A percentile compares a stretch with the other conserved stretches of the same genome.
These are phyloP conservation scores for Cerastoderma edule DNA, from an alignment of 2,888 invertebrate species.

Conservation along the genomic window DNA sequence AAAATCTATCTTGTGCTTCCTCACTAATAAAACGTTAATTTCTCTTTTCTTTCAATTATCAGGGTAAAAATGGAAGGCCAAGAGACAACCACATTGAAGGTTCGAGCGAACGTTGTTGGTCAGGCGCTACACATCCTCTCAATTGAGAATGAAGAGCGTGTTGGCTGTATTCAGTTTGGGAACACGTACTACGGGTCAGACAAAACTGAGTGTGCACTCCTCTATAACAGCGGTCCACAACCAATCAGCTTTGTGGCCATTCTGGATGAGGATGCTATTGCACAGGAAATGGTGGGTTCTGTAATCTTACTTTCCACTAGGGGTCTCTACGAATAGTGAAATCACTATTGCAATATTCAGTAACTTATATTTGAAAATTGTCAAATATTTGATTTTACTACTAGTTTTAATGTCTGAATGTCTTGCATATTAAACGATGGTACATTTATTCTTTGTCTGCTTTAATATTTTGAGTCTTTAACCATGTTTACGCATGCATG, in stretches of 20 bases:
- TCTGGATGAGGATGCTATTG: slow-evolving; percentile 82
- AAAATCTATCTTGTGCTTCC: background rate
- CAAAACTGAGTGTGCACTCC: slow-evolving; percentile 78
- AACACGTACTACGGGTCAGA: slow-evolving; percentile 83
- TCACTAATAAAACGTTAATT: background rate
- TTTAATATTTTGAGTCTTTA: too few species aligned
- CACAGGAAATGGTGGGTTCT: slow-evolving; percentile 81
- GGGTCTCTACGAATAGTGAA: background rate
- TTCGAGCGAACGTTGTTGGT: slow-evolving; percentile 79
- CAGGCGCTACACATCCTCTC: slow-evolving; percentile 80
- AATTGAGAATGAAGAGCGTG: slow-evolving; percentile 66
- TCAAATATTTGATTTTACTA: too few species aligned
- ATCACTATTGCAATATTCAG: background rate
- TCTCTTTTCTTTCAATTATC: too few species aligned
- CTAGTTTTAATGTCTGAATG: too few species aligned
- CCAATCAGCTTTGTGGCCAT: slow-evolving; percentile 82
- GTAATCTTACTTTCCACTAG: background rate
- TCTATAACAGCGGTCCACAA: slow-evolving; percentile 83
- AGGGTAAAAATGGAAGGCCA: slow-evolving; percentile 80
- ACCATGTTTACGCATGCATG: too few species aligned
- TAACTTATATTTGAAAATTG: too few species aligned
- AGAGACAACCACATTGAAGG: slow-evolving; percentile 67
- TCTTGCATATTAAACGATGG: too few species aligned
- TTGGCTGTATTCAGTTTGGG: slow-evolving; percentile 82
- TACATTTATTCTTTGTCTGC: too few species aligned